Conservation (phyloP, 2,113 vertebrate genomes). For the Etheostoma spectabile region DNA sequence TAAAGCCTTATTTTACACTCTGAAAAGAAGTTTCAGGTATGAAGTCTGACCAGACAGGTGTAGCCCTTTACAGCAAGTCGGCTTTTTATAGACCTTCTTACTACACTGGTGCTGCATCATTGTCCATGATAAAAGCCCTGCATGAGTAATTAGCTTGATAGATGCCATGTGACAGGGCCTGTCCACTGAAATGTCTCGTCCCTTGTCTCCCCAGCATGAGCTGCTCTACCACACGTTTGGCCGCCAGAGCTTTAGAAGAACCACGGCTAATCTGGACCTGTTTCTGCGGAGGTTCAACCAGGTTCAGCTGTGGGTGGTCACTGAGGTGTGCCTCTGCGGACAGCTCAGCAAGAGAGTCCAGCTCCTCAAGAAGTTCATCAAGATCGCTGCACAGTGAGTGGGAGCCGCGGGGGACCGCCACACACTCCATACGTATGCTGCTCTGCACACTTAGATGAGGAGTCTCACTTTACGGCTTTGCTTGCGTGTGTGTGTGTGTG, state of each 20-base stretch:
- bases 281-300: slow-evolving; percentile 98
- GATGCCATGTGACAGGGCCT: neutral
- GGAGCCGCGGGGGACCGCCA: neutral
- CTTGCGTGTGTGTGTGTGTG: neutral
- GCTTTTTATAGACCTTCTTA: neutral
- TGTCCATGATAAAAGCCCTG: neutral
- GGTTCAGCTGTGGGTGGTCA: slow-evolving; percentile 98
- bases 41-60: neutral
- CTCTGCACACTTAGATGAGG: neutral
- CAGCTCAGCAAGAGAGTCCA: slow-evolving; percentile 98
- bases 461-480: neutral
- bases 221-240: slow-evolving; percentile 97
- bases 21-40: neutral
- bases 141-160: neutral
- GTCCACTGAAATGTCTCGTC: neutral
- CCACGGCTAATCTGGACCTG: slow-evolving; percentile 95
- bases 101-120: too few species aligned
- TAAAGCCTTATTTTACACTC: slow-evolving; percentile 5
- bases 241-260: slow-evolving; percentile 94
- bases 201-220: slow-evolving; percentile 87
- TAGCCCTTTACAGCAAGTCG: neutral
- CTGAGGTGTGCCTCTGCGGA: slow-evolving; percentile 94
- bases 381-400: slow-evolving; percentile 98
- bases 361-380: slow-evolving; percentile 98
- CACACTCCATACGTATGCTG: neutral